A percentile compares a stretch with the other conserved stretches of the same genome.
These are phyloP conservation scores for Aselliscus stoliczkanus DNA, from an alignment of 2,797 vertebrate species.

Conservation along the genomic window DNA sequence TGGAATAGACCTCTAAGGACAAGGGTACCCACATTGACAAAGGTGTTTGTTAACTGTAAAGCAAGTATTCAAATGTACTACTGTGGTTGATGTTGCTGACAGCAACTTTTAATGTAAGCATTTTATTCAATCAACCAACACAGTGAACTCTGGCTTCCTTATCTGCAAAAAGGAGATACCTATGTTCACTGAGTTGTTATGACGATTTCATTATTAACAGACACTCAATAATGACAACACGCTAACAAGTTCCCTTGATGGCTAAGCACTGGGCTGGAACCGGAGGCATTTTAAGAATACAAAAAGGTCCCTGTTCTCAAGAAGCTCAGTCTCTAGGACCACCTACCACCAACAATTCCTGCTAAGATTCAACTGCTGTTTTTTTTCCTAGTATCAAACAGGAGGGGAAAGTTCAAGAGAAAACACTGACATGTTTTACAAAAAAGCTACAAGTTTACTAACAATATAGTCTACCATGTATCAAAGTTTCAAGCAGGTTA, in stretches of 20 bases:
- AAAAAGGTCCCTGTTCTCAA: background rate
- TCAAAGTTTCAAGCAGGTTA: slow-evolving; percentile 26
- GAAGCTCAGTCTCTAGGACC: background rate
- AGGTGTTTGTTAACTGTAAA: background rate
- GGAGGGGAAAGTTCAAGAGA: background rate
- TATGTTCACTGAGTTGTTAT: background rate
- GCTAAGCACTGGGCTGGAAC: background rate
- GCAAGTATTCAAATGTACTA: background rate
- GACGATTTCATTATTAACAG: background rate
- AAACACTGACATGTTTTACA: slow-evolving; percentile 23
- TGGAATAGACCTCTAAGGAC: background rate
- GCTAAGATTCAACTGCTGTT: background rate
- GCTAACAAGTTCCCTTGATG: background rate
- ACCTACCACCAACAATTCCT: background rate
- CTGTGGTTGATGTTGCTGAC: background rate
- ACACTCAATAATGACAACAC: background rate
- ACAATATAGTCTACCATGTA: slow-evolving; percentile 15
- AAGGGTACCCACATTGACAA: background rate
- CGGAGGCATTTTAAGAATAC: background rate
- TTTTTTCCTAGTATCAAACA: background rate
- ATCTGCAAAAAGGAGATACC: background rate
- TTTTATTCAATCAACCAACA: slow-evolving; percentile 33
- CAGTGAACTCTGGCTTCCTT: background rate
- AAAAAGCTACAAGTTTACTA: slow-evolving; percentile 64
- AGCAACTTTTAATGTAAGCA: background rate